phyloP scores from a whole-genome alignment of 2,797 vertebrate species.

The Morelia viridis region DNA sequence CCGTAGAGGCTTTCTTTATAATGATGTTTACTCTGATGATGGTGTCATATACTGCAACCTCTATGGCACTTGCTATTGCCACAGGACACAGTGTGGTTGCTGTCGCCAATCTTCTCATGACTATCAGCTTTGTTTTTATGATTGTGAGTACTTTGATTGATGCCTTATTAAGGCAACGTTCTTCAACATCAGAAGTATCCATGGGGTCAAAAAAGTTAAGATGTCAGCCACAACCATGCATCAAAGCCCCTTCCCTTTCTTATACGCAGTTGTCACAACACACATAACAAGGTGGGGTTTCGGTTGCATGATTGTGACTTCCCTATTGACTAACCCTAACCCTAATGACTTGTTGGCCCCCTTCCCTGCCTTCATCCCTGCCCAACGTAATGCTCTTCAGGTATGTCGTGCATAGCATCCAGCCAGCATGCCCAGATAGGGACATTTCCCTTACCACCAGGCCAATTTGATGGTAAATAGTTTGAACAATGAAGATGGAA shows the following conservation, averaged over 20 bases:
- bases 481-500: neutral
- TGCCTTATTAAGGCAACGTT: neutral
- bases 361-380: neutral
- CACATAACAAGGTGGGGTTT: neutral
- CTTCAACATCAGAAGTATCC: neutral
- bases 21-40: conserved; percentile 85
- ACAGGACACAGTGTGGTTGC: conserved; percentile 83
- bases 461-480: neutral
- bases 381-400: neutral
- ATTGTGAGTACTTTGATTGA: conserved; percentile 79
- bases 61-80: conserved; percentile 88
- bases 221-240: neutral
- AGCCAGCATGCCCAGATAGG: neutral
- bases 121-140: conserved; percentile 89
- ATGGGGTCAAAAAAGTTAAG: neutral
- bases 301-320: neutral
- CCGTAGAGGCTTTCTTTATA: conserved; percentile 77
- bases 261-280: neutral
- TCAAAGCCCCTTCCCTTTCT: neutral
- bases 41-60: conserved; percentile 83
- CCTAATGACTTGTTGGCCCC: neutral
- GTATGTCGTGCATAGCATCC: neutral
- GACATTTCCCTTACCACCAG: neutral
- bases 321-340: neutral
- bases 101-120: conserved; percentile 86